These are phyloP conservation scores for Bucorvus abyssinicus DNA, from an alignment of 2,797 vertebrate genomes.

Conservation along the genomic window DNA sequence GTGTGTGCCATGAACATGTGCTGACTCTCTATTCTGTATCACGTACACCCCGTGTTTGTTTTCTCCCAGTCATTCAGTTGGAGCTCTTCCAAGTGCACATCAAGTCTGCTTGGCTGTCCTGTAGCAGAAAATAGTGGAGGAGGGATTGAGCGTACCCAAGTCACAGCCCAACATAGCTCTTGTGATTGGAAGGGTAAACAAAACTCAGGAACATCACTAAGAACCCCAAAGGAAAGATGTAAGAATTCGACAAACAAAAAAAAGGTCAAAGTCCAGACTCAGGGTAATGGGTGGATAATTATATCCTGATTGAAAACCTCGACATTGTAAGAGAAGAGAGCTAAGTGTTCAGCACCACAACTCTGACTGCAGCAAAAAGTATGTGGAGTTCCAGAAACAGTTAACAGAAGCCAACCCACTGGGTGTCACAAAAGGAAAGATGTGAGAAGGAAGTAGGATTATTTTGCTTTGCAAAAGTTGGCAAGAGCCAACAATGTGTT, in stretches of 20 bases:
- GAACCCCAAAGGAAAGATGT: not conserved
- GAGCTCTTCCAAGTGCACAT: not conserved
- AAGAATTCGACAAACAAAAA: not conserved
- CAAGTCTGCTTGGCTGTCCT: not conserved
- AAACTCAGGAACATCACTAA: not conserved
- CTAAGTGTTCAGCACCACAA: not conserved
- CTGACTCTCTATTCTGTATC: not conserved
- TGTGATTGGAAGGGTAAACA: not conserved
- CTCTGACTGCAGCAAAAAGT: not conserved
- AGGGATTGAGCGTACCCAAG: not conserved
- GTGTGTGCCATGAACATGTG: fast-evolving
- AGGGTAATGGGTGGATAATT: not conserved
- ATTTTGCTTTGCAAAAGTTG: not conserved
- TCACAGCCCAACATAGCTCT: not conserved
- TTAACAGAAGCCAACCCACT: slow-evolving; percentile 8
- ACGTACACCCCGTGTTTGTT: not conserved
- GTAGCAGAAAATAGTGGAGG: not conserved
- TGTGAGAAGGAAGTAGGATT: slow-evolving; percentile 32
- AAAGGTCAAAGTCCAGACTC: not conserved
- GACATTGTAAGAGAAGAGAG: not conserved
- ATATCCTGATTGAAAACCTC: not conserved
- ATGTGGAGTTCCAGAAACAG: not conserved
- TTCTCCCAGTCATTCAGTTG: not conserved
- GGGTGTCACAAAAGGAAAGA: slow-evolving; percentile 14
- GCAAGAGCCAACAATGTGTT: not conserved